A percentile compares a stretch with the other conserved stretches of the same genome.
Conservation (phyloP, 2,888 invertebrate species). For the Antitype chi region DNA sequence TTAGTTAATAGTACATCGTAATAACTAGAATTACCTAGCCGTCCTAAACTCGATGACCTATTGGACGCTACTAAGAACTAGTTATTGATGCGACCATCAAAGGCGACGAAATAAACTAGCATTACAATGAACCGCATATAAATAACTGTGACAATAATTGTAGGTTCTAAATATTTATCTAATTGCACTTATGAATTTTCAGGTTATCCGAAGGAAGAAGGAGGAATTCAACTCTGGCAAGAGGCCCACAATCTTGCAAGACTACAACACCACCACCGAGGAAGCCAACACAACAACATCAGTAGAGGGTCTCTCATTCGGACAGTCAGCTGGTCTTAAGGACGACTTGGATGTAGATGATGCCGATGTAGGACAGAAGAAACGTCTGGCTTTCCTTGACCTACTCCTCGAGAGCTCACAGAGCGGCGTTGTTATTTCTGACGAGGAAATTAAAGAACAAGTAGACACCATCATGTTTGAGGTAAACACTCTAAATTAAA, state of each 20-base stretch:
- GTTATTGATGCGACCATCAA: conserved; percentile 46
- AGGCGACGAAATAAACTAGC: conserved; percentile 56
- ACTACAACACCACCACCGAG: conserved; percentile 69
- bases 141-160: conserved; percentile 21
- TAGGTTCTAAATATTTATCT: conserved; percentile 1
- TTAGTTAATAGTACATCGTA: not conserved
- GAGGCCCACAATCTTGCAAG: conserved; percentile 81
- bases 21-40: conserved; percentile 16
- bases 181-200: conserved; percentile 32
- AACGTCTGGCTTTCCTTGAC: conserved; percentile 96
- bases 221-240: conserved; percentile 93
- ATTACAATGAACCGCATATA: conserved; percentile 49
- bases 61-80: conserved; percentile 51
- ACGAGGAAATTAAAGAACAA: conserved; percentile 95
- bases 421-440: conserved; percentile 93
- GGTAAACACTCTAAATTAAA: conserved; percentile 82
- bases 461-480: conserved; percentile 97
- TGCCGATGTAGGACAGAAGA: conserved; percentile 95
- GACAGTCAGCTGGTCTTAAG: conserved; percentile 93
- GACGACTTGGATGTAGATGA: conserved; percentile 96
- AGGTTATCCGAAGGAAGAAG: conserved; percentile 94
- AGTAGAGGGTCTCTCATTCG: conserved; percentile 93
- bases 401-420: conserved; percentile 95
- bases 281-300: conserved; percentile 80
- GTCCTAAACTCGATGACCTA: conserved; percentile 53